These are phyloP conservation scores for Yponomeuta sedellus DNA, from an alignment of 2,888 invertebrate genomes.

Conservation along the genomic window DNA sequence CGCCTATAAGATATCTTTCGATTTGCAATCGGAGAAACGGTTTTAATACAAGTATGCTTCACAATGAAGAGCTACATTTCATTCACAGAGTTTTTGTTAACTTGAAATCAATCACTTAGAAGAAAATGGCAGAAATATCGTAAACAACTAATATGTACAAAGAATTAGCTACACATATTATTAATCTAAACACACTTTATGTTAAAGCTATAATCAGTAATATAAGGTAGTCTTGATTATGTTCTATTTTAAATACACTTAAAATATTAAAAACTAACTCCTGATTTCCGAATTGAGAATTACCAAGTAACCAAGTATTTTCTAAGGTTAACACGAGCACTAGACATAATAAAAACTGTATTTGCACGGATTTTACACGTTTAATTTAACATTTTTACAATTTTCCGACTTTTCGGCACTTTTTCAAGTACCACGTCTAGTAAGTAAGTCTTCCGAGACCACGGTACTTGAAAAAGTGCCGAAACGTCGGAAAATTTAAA, in stretches of 20 bases:
- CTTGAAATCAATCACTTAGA: conserved; percentile 9
- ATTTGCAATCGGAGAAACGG: neutral
- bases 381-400: no score
- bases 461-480: no score
- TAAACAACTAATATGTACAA: conserved; percentile 26
- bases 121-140: conserved; percentile 56
- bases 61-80: neutral
- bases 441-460: no score
- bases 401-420: no score
- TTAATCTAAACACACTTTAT: conserved; percentile 10
- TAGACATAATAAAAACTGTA: no score
- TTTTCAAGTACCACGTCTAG: no score
- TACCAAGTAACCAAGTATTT: no score
- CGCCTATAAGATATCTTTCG: conserved; percentile 31
- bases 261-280: neutral
- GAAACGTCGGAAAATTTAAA: no score
- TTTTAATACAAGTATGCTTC: neutral
- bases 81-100: neutral
- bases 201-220: conserved; percentile 21
- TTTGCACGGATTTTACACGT: no score
- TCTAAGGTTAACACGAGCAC: no score
- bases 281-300: no score
- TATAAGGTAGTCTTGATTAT: conserved; percentile 31
- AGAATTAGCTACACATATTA: conserved; percentile 16
- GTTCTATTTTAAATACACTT: conserved; percentile 32